These are phyloP conservation scores for Catostomus latipinnis DNA, from an alignment of 2,797 vertebrate genomes.

Conservation along the genomic window DNA sequence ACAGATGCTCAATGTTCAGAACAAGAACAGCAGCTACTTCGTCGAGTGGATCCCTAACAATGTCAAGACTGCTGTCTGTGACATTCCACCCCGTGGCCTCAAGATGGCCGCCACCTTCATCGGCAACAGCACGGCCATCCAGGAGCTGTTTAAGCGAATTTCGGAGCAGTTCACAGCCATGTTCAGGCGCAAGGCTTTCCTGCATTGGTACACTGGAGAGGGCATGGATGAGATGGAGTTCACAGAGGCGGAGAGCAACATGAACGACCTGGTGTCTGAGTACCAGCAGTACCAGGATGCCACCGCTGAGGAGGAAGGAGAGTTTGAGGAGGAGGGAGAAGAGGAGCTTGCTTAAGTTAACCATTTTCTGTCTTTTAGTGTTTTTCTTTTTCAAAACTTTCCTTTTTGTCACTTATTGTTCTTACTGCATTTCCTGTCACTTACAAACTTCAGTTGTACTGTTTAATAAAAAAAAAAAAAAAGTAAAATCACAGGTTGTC, in stretches of 20 bases:
- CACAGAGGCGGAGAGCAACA: conserved; percentile 81
- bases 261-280: conserved; percentile 82
- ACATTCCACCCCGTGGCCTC: conserved; percentile 84
- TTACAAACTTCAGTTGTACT: conserved; percentile 27
- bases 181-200: conserved; percentile 75
- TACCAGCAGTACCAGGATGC: conserved; percentile 83
- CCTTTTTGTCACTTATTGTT: not conserved
- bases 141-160: conserved; percentile 79
- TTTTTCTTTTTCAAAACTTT: conserved; percentile 27
- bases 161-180: conserved; percentile 79
- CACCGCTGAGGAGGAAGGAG: conserved; percentile 78
- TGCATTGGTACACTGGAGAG: conserved; percentile 74
- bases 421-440: conserved; percentile 29
- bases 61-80: conserved; percentile 84
- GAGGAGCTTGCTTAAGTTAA: conserved; percentile 75
- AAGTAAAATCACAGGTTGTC: not conserved
- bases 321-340: conserved; percentile 75
- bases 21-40: conserved; percentile 88
- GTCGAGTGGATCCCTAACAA: conserved; percentile 89
- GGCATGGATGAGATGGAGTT: conserved; percentile 74
- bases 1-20: conserved; percentile 88
- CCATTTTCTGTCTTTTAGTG: not conserved
- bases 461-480: conserved; percentile 43
- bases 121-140: conserved; percentile 79
- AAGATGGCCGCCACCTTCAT: conserved; percentile 87